Evolutionary conservation across 2,113 vertebrate species (phyloP), one percentile per base, ranked within the genome.

Genomic region (Poeciliopsis turrubarensis): DNA sequence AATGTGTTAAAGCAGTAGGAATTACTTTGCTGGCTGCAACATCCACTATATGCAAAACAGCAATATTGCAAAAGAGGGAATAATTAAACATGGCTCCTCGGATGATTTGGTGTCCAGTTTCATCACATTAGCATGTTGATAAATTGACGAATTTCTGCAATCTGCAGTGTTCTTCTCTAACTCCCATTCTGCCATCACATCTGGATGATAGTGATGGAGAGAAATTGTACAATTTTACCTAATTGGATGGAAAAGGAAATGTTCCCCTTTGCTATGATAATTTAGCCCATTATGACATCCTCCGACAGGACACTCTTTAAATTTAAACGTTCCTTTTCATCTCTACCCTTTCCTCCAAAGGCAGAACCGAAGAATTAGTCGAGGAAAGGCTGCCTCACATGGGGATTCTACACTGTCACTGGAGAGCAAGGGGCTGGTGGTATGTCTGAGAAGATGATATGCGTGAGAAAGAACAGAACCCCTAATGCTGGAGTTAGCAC

Each of bases 401-500:
- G 31, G 65, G 74, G 54, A 78, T 78, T 81, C 60, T 62, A 69
- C 54, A 15, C 61, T 75, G 70, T 86, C 78, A 66, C 70, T 17
- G 60, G 68, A 65, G 77, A 82, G 70, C 5, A 29, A 63, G 70
- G 75, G 67, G 71, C 72, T 82, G 71, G 77, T 78, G 72, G 73
- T 75, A 73, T 51, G 81, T 74, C 79, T 83, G 73, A 78, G 72
- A 80, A 82, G 81, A 82, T 70, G 72, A 89, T 72, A 83, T 77
- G 66, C 66, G 34, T 72, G 65, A 81, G 74, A 72, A 82, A 88
- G 80, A 90, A 77, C 77, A 62, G 65, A 78, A 60, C 57, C 5
- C 63, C 65, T 54, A 60, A 79, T 31, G 27, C 26, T 34, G 79
- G 75, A 84, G 17, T 22, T 34, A 66, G 74, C 15, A 65, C 57